These are phyloP conservation scores for Sinhomidia bicolor DNA, from an alignment of 2,888 invertebrate genomes.

Conservation along the genomic window DNA sequence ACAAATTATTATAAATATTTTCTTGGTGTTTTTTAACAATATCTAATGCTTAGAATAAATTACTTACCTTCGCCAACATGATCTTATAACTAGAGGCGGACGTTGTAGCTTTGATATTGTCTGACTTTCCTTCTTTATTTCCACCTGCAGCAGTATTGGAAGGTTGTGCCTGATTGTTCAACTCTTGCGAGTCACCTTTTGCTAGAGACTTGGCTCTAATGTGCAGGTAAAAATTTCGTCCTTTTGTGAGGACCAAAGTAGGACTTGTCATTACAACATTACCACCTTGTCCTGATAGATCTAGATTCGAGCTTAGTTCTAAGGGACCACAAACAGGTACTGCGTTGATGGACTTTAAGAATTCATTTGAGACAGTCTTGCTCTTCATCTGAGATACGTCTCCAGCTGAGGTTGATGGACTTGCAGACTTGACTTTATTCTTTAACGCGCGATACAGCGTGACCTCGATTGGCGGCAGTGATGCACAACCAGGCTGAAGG, in stretches of 20 bases:
- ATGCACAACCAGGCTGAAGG: constrained; percentile 89
- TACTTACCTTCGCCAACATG: constrained; percentile 45
- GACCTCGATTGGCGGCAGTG: constrained; percentile 91
- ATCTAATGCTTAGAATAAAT: too few relatives aligned
- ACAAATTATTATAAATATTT: too few relatives aligned
- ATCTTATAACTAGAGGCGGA: constrained; percentile 60
- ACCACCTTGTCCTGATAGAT: constrained; percentile 92
- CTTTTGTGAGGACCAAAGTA: constrained; percentile 89
- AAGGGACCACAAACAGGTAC: constrained; percentile 95
- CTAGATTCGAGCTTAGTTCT: constrained; percentile 90
- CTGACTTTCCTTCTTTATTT: constrained; percentile 50
- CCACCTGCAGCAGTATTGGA: constrained; percentile 10
- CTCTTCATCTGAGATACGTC: constrained; percentile 75
- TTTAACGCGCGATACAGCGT: constrained; percentile 83
- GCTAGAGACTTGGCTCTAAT: constrained; percentile 77
- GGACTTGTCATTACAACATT: constrained; percentile 93
- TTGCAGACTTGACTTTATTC: constrained; percentile 43
- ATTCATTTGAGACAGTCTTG: constrained; percentile 86
- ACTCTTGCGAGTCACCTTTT: constrained; percentile 61
- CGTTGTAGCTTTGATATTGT: constrained; percentile 37
- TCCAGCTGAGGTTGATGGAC: constrained; percentile 72
- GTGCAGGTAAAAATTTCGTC: constrained; percentile 86
- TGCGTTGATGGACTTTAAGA: constrained; percentile 92
- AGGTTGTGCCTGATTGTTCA: constrained; percentile 33
- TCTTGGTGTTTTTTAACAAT: too few relatives aligned